Evolutionary conservation across 2,113 vertebrate species (phyloP).

Genomic region (Falco punctatus): DNA sequence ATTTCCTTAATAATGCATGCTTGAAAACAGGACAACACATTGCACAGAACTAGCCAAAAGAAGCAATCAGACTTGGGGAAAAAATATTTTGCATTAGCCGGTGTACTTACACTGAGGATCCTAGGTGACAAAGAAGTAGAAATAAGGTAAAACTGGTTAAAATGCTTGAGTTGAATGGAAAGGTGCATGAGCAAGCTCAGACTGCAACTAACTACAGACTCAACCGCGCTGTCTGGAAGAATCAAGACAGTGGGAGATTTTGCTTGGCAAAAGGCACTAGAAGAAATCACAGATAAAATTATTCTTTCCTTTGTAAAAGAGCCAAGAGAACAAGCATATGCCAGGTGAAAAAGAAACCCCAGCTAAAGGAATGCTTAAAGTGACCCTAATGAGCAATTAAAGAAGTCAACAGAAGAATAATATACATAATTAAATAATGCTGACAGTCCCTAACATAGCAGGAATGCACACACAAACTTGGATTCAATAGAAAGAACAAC

Average conservation of each 20-base stretch:
- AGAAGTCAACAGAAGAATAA: neutral
- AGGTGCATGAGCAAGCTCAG: neutral
- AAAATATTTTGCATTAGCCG: neutral
- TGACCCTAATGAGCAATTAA: neutral
- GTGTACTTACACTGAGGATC: neutral
- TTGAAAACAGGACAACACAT: neutral
- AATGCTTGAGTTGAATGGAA: neutral
- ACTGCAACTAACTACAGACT: neutral
- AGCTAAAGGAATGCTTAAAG: neutral
- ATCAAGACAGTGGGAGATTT: neutral
- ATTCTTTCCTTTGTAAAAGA: neutral
- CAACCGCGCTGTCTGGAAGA: neutral
- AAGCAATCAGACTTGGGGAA: neutral
- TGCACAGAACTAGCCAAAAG: neutral
- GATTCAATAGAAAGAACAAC: neutral
- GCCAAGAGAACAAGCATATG: neutral
- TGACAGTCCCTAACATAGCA: neutral
- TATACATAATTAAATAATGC: neutral
- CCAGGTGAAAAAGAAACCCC: neutral
- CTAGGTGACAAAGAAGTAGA: neutral
- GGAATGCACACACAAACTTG: neutral
- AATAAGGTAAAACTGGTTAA: neutral
- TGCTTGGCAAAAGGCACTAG: neutral
- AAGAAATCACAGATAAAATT: neutral
- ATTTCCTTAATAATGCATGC: neutral